phyloP scores from a whole-genome alignment of 92 coral and sea anemone species.

The Actinostola sp. region DNA sequence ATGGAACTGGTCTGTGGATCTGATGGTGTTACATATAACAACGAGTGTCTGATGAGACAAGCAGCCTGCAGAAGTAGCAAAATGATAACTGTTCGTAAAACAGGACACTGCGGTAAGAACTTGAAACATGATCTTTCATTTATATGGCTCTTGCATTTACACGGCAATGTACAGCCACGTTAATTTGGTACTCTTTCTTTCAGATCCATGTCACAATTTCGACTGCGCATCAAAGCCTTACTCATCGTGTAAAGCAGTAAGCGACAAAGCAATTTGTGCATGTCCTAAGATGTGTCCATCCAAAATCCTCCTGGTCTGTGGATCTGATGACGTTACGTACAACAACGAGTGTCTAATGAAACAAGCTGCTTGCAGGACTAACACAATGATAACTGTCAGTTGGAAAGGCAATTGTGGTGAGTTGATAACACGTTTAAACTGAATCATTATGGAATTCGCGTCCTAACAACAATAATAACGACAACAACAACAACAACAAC shows the following conservation, averaged over 20 bases:
- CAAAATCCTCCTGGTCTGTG: conserved; percentile 20
- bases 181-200: background rate
- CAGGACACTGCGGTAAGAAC: conserved; percentile 41
- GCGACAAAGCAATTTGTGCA: conserved; percentile 22
- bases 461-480: too few species aligned
- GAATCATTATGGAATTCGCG: too few species aligned
- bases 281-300: conserved; percentile 29
- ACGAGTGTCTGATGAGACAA: conserved; percentile 44
- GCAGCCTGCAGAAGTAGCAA: conserved; percentile 10
- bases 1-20: conserved; percentile 27
- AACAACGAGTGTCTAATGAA: conserved; percentile 36
- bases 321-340: conserved; percentile 30
- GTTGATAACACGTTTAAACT: too few species aligned
- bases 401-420: conserved; percentile 36
- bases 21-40: conserved; percentile 24
- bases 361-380: conserved; percentile 24
- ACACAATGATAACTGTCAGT: conserved; percentile 2
- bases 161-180: too few species aligned
- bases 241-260: conserved; percentile 8
- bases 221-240: conserved; percentile 26
- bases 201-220: conserved; percentile 24
- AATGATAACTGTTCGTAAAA: conserved; percentile 19
- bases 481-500: too few species aligned
- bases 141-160: too few species aligned
- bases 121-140: too few species aligned